phyloP scores from a whole-genome alignment of 2,888 invertebrate genomes.

The Pachydiplax longipennis region DNA sequence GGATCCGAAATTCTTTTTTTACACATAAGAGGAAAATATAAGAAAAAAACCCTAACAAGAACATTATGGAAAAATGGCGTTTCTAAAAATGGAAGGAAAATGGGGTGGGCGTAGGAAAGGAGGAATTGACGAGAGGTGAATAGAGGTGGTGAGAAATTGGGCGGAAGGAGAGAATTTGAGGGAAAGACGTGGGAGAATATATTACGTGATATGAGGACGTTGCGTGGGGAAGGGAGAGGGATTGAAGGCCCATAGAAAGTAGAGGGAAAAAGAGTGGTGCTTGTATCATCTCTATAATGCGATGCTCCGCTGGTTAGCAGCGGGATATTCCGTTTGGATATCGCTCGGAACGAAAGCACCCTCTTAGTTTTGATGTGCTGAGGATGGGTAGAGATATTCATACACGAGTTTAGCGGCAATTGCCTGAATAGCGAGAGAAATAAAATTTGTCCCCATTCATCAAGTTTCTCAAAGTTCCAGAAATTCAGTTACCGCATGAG shows the following conservation, averaged over 20 bases:
- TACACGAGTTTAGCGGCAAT: slow-evolving; percentile 10
- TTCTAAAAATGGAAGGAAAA: background rate
- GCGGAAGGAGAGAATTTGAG: background rate
- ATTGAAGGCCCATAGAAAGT: background rate
- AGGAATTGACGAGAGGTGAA: background rate
- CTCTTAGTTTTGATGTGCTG: slow-evolving; percentile 31
- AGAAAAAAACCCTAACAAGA: background rate
- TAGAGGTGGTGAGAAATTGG: background rate
- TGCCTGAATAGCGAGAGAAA: background rate
- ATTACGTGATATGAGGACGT: background rate
- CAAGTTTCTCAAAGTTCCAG: background rate
- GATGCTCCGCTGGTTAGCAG: slow-evolving; percentile 15
- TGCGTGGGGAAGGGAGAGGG: background rate
- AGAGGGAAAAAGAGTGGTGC: background rate
- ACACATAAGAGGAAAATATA: background rate
- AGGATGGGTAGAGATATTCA: slow-evolving; percentile 7
- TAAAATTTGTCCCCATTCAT: background rate
- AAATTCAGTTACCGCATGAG: background rate
- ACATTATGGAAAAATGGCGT: background rate
- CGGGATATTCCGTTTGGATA: slow-evolving; percentile 24
- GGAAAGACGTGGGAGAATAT: background rate
- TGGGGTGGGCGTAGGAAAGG: background rate
- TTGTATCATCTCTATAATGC: slow-evolving; percentile 7
- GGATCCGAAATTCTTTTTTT: background rate
- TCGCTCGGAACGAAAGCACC: slow-evolving; percentile 25